Evolutionary conservation across 2,888 invertebrate genomes (phyloP), one percentile per base, ranked within the genome.

Genomic region (Arctia plantaginis): DNA sequence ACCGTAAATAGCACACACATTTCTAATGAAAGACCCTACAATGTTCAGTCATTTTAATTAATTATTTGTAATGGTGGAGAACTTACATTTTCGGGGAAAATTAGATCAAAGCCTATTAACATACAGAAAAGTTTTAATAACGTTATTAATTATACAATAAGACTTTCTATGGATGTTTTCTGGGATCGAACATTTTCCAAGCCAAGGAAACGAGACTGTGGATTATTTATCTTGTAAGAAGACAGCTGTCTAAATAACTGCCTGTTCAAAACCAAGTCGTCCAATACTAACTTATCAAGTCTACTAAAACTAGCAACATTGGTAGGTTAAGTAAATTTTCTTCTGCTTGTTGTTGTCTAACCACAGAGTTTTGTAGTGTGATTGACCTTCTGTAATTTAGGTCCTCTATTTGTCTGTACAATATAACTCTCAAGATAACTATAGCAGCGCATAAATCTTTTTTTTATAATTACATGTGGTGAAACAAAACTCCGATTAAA

Each of bases 11-110:
- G 78, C 78, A 75, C 73, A 78, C 78, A 85, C 77, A 76, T 82
- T 81, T 85, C 79, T 82, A 76, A 81, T 83, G 80, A 83, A 85
- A 74, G 23, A 13, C 80, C 77, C 59, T 81, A 82, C 83, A 73
- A 81, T 74, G 71, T 71, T 74, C 66, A 64, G 67, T 67, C 66
- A 23, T 18, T 77, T 62, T 80, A 79, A 83, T 82, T 83, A 80
- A 80, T 84, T 83, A 80, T 71, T 74, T 73, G 65, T 71, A 73
- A 72, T 64, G 51, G 47, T 66, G 66, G 66, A 72, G 66, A 70
- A 73, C 33, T 39, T 66, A 51, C 65, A 44, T 71, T 64, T 55
- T 47, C 30, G 10, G 62, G 44, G 59, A 51, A 75, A 72, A 72
- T 72, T 51, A 44, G 39, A 72, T 69, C 75, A 66, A 72, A 72